Base-by-base conservation (phyloP, 2,797 vertebrate species). In the Phrynocephalus vlangalii region DNA sequence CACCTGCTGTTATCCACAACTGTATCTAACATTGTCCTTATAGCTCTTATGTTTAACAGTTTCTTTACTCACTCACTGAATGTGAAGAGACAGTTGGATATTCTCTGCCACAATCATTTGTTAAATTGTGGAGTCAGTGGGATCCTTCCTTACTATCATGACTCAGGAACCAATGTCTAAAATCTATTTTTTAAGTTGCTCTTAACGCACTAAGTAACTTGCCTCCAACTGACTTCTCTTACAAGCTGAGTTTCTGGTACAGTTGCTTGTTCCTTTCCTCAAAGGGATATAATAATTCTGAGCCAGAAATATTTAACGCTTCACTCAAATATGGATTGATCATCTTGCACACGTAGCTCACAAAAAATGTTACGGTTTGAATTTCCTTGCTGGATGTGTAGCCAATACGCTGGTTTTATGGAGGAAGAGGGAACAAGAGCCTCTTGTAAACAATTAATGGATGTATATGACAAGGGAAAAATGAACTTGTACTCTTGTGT, bases 401-500 rank as follows among this genome's bases (percentile, higher is more conserved):
- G 48, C 33, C 70, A 76, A 33, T 63, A 70, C 20, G 16, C 44
- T 33, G 67, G 63, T 79, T 87, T 76, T 85, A 85, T 85, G 83
- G 88, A 71, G 89, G 75, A 77, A 86, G 73, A 87, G 68, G 84
- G 86, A 83, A 70, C 72, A 83, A 75, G 44, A 90, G 75, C 80
- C 84, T 82, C 77, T 87, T 87, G 66, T 87, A 82, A 85, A 85
- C 78, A 85, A 66, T 52, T 78, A 81, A 89, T 82, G 79, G 68
- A 73, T 72, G 85, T 89, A 85, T 88, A 82, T 90, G 92, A 93
- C 83, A 93, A 83, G 76, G 94, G 92, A 94, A 92, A 96, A 97
- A 95, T 97, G 96, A 97, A 97, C 94, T 96, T 97, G 92, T 97
- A 96, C 97, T 97, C 97, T 97, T 97, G 96, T 97, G 94, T 97